phyloP scores from a whole-genome alignment of 2,797 vertebrate species.

The Thalassophryne amazonica region DNA sequence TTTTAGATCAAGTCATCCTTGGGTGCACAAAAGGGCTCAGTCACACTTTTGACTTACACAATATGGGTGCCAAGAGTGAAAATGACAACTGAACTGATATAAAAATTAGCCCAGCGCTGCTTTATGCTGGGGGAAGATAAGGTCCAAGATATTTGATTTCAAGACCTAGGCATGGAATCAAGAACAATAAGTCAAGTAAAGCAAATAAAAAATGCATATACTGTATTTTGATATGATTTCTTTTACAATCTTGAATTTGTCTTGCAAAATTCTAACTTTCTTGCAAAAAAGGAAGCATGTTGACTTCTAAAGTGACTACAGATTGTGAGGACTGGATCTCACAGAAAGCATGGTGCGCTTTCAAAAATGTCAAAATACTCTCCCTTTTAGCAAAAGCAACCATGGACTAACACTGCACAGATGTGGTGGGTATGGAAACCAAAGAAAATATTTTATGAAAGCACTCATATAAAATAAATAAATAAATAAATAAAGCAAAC shows the following conservation, averaged over 20 bases:
- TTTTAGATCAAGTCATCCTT: too few relatives aligned
- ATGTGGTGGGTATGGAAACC: constrained; percentile 37
- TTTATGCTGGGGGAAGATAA: too few relatives aligned
- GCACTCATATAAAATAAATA: constrained; percentile 40
- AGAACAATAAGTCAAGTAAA: neutral
- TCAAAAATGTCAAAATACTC: constrained; percentile 26
- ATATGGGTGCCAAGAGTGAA: too few relatives aligned
- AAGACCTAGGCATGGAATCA: too few relatives aligned
- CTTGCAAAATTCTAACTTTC: constrained; percentile 2
- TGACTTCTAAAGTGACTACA: neutral
- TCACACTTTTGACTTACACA: too few relatives aligned
- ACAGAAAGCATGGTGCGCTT: constrained; percentile 20
- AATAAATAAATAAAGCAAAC: constrained; percentile 43
- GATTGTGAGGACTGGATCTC: constrained; percentile 9
- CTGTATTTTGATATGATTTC: constrained; percentile 1
- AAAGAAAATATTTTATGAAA: constrained; percentile 22
- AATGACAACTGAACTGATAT: too few relatives aligned
- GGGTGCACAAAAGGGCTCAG: too few relatives aligned
- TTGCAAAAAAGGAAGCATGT: neutral
- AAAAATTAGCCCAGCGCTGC: too few relatives aligned
- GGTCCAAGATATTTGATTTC: too few relatives aligned
- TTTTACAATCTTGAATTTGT: constrained; percentile 5
- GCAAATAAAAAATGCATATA: neutral
- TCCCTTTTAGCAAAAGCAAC: constrained; percentile 91
- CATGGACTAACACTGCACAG: constrained; percentile 17